These are phyloP conservation scores for Thunnus maccoyii DNA, from an alignment of 2,113 vertebrate genomes.

Conservation along the genomic window DNA sequence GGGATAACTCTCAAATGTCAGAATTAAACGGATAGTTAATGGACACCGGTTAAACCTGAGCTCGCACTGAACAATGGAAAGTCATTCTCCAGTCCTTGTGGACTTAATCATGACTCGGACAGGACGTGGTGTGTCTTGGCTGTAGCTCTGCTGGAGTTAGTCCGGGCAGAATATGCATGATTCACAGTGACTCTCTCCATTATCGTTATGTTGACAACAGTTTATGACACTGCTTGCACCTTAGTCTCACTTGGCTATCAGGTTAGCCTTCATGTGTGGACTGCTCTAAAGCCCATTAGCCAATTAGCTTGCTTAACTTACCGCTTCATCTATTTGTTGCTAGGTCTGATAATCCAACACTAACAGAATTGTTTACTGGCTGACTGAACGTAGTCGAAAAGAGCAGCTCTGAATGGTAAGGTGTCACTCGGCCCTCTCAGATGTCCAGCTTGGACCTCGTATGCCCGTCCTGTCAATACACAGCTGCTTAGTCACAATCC, in stretches of 20 bases:
- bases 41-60: too few relatives aligned
- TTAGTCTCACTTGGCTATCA: too few relatives aligned
- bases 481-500: slow-evolving; percentile 42
- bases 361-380: background rate
- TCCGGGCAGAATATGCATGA: too few relatives aligned
- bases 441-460: background rate
- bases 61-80: too few relatives aligned
- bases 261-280: background rate
- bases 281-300: slow-evolving; percentile 22
- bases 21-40: too few relatives aligned
- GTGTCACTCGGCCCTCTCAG: slow-evolving; percentile 11
- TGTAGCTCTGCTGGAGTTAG: too few relatives aligned
- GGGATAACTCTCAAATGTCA: too few relatives aligned
- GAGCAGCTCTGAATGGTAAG: background rate
- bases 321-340: background rate
- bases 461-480: slow-evolving; percentile 2
- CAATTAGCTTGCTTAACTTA: slow-evolving; percentile 3
- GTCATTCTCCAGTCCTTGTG: too few relatives aligned
- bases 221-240: background rate
- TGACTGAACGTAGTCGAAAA: background rate
- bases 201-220: background rate
- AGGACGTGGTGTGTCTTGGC: too few relatives aligned
- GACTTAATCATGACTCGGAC: too few relatives aligned
- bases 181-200: too few relatives aligned
- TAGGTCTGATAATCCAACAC: background rate